Conservation (phyloP, 2,113 vertebrate genomes). For the Ptilonorhynchus violaceus region DNA sequence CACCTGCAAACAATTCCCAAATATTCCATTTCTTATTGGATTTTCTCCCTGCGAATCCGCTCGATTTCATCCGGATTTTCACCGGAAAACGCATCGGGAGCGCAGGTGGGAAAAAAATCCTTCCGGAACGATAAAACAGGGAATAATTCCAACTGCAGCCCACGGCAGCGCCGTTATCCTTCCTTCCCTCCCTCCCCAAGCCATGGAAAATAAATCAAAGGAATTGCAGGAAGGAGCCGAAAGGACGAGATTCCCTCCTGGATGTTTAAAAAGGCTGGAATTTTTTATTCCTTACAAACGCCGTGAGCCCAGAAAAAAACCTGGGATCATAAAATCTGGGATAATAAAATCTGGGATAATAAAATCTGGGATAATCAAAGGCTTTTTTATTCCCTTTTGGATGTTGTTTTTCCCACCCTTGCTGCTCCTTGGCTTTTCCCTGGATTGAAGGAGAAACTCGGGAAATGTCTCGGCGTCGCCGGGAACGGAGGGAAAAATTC, state of each 20-base stretch:
- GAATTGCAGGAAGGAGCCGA: not conserved
- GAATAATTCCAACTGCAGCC: not conserved
- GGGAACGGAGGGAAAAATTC: not conserved
- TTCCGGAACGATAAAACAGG: not conserved
- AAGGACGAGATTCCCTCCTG: not conserved
- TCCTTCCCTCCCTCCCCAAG: not conserved
- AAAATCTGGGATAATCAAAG: no score
- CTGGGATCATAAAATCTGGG: no score
- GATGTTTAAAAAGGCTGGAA: slow-evolving; percentile 42
- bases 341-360: no score
- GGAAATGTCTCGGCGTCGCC: not conserved
- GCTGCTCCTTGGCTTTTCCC: not conserved
- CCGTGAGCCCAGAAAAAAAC: no score
- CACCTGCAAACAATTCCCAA: not conserved
- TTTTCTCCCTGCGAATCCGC: not conserved
- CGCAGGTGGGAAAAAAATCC: not conserved
- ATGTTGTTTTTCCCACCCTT: not conserved
- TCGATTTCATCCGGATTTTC: not conserved
- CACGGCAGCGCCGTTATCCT: not conserved
- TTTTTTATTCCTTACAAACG: not conserved
- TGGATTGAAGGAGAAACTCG: not conserved
- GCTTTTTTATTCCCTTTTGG: not conserved
- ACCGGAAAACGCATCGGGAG: no score
- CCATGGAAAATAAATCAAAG: slow-evolving; percentile 7
- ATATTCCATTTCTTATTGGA: not conserved